phyloP scores from a whole-genome alignment of 1,140 invertebrate genomes.

The Sitodiplosis mosellana region DNA sequence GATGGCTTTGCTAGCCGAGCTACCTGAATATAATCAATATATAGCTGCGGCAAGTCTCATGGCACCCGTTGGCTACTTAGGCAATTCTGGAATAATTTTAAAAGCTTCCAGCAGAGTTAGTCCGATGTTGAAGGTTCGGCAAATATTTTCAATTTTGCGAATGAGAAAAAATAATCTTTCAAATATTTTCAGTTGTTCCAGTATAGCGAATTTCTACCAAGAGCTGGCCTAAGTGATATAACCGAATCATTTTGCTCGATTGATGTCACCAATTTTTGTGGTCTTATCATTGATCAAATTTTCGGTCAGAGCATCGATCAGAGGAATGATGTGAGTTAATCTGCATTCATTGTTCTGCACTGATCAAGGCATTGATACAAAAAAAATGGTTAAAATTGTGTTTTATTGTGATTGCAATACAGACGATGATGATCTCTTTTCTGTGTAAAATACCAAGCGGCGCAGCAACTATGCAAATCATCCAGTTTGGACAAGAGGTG shows the following conservation, averaged over 20 bases:
- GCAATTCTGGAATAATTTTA: conserved; percentile 23
- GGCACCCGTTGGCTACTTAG: conserved; percentile 41
- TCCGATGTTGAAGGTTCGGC: neutral
- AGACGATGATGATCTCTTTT: conserved; percentile 37
- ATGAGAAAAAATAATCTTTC: neutral
- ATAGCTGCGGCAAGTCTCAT: conserved; percentile 38
- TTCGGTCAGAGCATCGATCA: neutral
- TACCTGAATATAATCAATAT: conserved; percentile 40
- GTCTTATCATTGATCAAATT: conserved; percentile 30
- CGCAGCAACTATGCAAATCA: conserved; percentile 52
- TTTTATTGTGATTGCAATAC: neutral
- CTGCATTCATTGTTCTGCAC: too few relatives aligned
- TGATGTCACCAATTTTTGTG: conserved; percentile 33
- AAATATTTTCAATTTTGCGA: too few relatives aligned
- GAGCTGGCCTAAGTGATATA: conserved; percentile 24
- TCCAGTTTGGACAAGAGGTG: conserved; percentile 44
- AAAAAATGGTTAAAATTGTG: neutral
- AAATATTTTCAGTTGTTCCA: neutral
- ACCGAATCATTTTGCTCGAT: conserved; percentile 30
- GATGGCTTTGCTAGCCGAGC: conserved; percentile 32
- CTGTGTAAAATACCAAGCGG: conserved; percentile 59
- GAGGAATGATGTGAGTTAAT: neutral
- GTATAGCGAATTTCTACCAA: conserved; percentile 31
- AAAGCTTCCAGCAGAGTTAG: conserved; percentile 22
- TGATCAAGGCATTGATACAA: too few relatives aligned